Conservation (phyloP, 1,140 invertebrate species). For the Brachystomella parvula region DNA sequence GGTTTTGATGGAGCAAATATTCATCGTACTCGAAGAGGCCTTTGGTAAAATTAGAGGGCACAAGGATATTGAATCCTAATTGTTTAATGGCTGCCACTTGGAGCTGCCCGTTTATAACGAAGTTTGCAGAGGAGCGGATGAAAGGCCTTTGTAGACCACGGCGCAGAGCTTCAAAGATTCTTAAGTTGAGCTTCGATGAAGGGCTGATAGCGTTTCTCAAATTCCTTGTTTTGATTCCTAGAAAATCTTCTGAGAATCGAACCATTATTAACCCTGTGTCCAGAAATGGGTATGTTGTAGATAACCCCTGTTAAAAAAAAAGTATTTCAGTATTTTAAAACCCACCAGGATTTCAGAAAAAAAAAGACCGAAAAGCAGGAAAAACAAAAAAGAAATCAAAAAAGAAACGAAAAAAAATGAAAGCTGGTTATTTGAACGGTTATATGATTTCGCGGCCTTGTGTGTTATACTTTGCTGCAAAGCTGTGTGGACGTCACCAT, state of each 20-base stretch:
- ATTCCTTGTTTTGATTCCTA: background rate
- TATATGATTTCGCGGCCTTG: no score
- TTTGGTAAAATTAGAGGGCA: background rate
- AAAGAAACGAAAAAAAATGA: background rate
- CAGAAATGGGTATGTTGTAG: background rate
- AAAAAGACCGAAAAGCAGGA: background rate
- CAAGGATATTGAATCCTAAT: background rate
- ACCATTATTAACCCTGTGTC: background rate
- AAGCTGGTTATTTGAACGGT: background rate
- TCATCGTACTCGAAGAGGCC: background rate
- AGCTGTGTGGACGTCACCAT: no score
- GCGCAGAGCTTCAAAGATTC: background rate
- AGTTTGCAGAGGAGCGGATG: background rate
- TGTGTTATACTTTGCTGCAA: no score
- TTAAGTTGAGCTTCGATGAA: background rate
- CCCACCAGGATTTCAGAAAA: background rate
- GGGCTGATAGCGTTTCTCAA: background rate
- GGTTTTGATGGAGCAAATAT: no score
- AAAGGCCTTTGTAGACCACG: background rate
- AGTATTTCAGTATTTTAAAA: background rate
- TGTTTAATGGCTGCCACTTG: background rate
- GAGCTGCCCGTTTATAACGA: background rate
- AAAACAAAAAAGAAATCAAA: background rate
- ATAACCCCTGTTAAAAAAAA: background rate
- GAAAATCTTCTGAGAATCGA: background rate